Base-by-base conservation (phyloP, 1,140 invertebrate species). In the Thaumatotibia leucotreta region DNA sequence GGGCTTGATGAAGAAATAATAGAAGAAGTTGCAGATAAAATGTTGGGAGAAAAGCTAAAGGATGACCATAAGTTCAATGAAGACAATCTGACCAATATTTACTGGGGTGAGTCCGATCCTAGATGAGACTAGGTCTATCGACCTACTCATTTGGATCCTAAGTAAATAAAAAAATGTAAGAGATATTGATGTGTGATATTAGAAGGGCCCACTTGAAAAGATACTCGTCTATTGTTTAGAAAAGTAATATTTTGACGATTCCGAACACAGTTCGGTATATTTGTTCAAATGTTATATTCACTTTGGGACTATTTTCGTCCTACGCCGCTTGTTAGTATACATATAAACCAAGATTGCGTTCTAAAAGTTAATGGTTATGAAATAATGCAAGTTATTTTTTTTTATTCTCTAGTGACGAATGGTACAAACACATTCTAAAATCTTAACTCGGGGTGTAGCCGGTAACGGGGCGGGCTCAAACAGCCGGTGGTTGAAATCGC, bases 11-110 rank as follows among this genome's bases (percentile, higher is more conserved):
- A 74, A 29, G 71, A 80, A 11, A 29, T 65, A 10, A 65, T 87
- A 0, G 69, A 84, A 33, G 68, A 67, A 35, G 65, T 82, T 1
- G 76, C 86, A 2, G 83, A 86, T 64, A 81, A 85, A 65, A 64
- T 86, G 20, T 72, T 88, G 14, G 82, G 71, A 22, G 76, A 86
- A 68, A 39, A 31, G 5, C 76, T 81, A 1, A 69, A 20, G 1
- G 86, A 89, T 54, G 63, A 79, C 9, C 86, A 89, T 39, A 80
- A 75, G 39, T 83, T 65, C 64, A 70, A 79, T 0, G 61, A 68
- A 58, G 69, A 66, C 11, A 68, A 69, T 58, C 75, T 79, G n/a
- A 77, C 80, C 11, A 80, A 77, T 52, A 83, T 75, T 2, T 82
- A 83, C 31, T 88, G 84, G 86, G 84, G 84, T 88, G 69, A 68